Conservation (phyloP, 2,888 invertebrate genomes). For the Idaea aversata region DNA sequence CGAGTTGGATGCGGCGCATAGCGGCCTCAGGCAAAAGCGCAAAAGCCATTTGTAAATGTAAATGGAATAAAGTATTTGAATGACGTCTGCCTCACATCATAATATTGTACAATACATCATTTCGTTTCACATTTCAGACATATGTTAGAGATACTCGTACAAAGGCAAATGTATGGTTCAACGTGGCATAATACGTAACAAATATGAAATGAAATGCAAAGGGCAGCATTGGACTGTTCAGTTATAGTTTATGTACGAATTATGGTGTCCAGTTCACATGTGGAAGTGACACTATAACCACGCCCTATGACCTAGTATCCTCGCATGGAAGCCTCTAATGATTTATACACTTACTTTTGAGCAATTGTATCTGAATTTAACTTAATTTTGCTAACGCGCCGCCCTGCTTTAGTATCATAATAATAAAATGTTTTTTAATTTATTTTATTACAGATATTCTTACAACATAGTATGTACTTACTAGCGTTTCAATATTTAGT, state of each 20-base stretch:
- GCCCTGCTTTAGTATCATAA: not conserved
- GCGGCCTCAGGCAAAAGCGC: slow-evolving; percentile 15
- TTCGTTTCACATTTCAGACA: slow-evolving; percentile 1
- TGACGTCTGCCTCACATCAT: slow-evolving; percentile 15
- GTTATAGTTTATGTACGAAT: slow-evolving; percentile 24
- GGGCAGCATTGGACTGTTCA: slow-evolving; percentile 20
- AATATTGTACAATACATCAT: not conserved
- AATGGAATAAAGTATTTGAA: slow-evolving; percentile 17
- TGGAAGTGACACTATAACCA: slow-evolving; percentile 26
- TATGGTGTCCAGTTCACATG: slow-evolving; percentile 24
- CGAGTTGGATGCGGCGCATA: slow-evolving; percentile 1
- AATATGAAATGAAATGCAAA: slow-evolving; percentile 13
- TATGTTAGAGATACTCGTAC: not conserved
- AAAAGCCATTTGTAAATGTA: slow-evolving; percentile 21
- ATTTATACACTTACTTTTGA: slow-evolving; percentile 24
- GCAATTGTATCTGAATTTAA: slow-evolving; percentile 20
- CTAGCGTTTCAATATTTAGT: no score
- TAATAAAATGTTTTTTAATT: no score
- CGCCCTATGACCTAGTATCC: slow-evolving; percentile 31
- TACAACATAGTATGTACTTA: no score
- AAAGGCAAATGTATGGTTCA: not conserved
- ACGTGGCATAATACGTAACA: slow-evolving; percentile 5
- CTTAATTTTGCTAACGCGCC: not conserved
- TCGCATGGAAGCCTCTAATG: slow-evolving; percentile 23
- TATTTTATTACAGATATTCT: no score